These are phyloP conservation scores for Sarcophaga carnaria DNA, from an alignment of 2,888 invertebrate species.

Conservation along the genomic window DNA sequence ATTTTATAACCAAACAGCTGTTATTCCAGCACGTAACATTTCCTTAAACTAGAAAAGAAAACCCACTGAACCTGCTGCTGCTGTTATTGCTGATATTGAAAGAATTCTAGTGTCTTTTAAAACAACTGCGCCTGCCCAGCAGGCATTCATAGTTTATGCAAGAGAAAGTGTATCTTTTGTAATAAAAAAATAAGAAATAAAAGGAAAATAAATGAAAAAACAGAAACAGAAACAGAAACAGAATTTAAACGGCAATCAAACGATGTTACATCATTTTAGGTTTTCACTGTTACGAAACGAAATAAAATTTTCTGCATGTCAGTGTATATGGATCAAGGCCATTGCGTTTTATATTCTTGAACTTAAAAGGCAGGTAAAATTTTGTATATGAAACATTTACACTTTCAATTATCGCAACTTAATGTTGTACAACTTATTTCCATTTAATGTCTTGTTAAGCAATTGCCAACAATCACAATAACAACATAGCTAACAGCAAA, in stretches of 20 bases:
- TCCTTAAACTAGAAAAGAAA: conserved; percentile 42
- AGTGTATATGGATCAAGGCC: conserved; percentile 54
- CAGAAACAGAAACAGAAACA: background rate
- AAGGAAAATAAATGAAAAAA: background rate
- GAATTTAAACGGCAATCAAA: background rate
- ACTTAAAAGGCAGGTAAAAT: conserved; percentile 44
- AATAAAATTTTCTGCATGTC: too few relatives aligned
- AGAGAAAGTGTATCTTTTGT: conserved; percentile 30
- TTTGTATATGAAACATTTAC: background rate
- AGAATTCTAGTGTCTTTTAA: conserved; percentile 20
- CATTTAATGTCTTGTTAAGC: conserved; percentile 64
- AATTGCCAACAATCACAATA: conserved; percentile 19
- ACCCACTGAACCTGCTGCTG: conserved; percentile 71
- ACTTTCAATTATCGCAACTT: background rate
- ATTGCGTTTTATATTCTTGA: conserved; percentile 22
- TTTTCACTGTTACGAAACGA: too few relatives aligned
- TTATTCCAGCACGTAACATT: conserved; percentile 12
- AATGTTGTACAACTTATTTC: conserved; percentile 49
- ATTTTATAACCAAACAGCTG: conserved; percentile 61
- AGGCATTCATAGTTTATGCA: conserved; percentile 34
- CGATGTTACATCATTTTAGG: too few relatives aligned
- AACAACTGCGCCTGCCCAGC: conserved; percentile 66
- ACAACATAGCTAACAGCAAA: background rate
- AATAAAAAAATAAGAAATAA: background rate
- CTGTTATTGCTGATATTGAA: conserved; percentile 45